phyloP scores from a whole-genome alignment of 2,888 invertebrate genomes.

The Noctua comes region DNA sequence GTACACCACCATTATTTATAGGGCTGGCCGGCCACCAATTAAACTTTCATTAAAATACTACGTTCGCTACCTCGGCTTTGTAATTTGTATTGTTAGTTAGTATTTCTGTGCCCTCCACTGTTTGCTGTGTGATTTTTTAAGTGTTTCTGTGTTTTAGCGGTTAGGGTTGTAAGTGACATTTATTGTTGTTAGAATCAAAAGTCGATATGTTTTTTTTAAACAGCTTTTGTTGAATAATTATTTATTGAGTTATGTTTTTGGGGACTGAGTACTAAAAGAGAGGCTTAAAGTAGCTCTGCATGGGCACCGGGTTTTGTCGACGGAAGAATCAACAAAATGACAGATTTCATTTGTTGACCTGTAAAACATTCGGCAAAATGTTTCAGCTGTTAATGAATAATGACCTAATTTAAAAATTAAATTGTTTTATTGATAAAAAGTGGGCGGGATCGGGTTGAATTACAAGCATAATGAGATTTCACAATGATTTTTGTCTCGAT shows the following conservation, averaged over 20 bases:
- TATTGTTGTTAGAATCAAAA: constrained; percentile 21
- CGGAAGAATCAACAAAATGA: no score
- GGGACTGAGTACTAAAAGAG: neutral
- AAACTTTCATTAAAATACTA: constrained; percentile 72
- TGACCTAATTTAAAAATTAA: neutral
- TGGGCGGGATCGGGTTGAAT: constrained; percentile 21
- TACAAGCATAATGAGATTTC: neutral
- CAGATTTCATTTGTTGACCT: no score
- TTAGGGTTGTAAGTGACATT: constrained; percentile 24
- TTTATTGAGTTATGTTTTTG: neutral
- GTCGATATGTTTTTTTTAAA: neutral
- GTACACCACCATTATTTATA: constrained; percentile 67
- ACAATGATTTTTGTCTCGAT: neutral
- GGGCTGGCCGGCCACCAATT: constrained; percentile 67
- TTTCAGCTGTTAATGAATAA: neutral
- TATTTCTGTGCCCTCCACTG: constrained; percentile 31
- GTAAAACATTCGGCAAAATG: neutral
- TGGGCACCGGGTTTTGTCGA: no score
- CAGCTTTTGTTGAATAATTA: neutral
- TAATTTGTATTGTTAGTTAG: constrained; percentile 58
- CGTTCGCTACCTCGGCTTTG: constrained; percentile 55
- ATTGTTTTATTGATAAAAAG: neutral
- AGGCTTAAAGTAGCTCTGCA: neutral
- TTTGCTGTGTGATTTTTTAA: constrained; percentile 33
- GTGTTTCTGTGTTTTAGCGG: constrained; percentile 5